Evolutionary conservation across 2,113 vertebrate species (phyloP), one percentile per base, ranked within the genome.

Genomic region (Rhipidura dahli): DNA sequence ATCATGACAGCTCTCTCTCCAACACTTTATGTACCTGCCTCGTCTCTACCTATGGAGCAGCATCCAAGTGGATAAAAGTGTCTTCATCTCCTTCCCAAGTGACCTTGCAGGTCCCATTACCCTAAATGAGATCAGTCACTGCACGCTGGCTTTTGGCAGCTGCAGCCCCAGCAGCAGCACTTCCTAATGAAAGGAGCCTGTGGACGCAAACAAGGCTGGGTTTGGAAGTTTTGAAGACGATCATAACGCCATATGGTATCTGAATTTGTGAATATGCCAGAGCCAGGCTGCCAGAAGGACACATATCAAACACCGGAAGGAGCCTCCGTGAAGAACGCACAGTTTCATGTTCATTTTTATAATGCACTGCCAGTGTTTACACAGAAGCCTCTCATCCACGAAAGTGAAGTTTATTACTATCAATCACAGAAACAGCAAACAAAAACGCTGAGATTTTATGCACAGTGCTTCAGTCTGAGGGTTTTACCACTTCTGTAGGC

Each of bases 371-470:
- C 90, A 95, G 75, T 89, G 89, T 95, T 96, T 96, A 94, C 90
- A 87, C 82, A 93, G 91, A 89, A 96, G 85, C 86, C 65, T 95
- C 83, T 92, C 87, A 95, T 96, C 93, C 94, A 93, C 7, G 0
- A 51, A 90, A 82, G 51, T 42, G 81, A 77, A 89, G 83, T 95
- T 96, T 96, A 92, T 96, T 85, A 72, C 87, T 77, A 93, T 96
- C 92, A 84, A 75, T 96, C 94, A 91, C 91, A 83, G 81, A 88
- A 91, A 87, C 59, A 95, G 89, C 89, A 94, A 91, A 92, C 80
- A 93, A 78, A 95, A 96, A 93, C 78, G 88, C 80, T 92, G 93
- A 51, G 71, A 87, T 93, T 97, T 97, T 96, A 96, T 92, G 92
- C 65, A 68, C 83, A 84, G 77, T 93, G 66, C 90, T 97, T 95